These are phyloP conservation scores for Danio albolineatus DNA, from an alignment of 2,797 vertebrate species.

Conservation along the genomic window DNA sequence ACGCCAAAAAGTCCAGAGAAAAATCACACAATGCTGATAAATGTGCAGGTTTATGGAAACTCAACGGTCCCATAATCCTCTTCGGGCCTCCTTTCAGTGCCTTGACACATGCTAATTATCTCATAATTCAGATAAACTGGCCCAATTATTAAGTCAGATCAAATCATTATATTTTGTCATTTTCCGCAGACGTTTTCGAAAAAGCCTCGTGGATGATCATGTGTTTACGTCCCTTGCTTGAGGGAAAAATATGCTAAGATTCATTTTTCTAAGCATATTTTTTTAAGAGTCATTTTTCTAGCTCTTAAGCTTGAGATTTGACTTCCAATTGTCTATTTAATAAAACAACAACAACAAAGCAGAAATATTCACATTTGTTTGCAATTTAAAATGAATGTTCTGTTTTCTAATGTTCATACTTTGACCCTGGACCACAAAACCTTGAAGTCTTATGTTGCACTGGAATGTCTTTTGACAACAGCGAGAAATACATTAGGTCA, in stretches of 20 bases:
- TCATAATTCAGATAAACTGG: slow-evolving; percentile 61
- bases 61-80: slow-evolving; percentile 67
- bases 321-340: neutral
- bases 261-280: neutral
- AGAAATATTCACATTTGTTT: too few species aligned
- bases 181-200: neutral
- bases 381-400: too few species aligned
- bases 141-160: slow-evolving; percentile 1
- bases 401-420: too few species aligned
- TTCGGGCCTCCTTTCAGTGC: slow-evolving; percentile 71
- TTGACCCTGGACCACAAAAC: too few species aligned
- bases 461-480: too few species aligned
- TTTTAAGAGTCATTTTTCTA: too few species aligned
- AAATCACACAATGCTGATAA: neutral
- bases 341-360: too few species aligned
- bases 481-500: too few species aligned
- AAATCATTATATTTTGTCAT: slow-evolving; percentile 26
- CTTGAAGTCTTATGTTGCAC: too few species aligned
- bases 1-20: neutral
- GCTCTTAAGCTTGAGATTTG: neutral
- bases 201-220: neutral
- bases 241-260: neutral
- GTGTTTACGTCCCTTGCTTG: neutral
- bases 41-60: neutral
- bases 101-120: slow-evolving; percentile 70